phyloP scores from a whole-genome alignment of 2,113 vertebrate genomes.

The Anguilla japonica region DNA sequence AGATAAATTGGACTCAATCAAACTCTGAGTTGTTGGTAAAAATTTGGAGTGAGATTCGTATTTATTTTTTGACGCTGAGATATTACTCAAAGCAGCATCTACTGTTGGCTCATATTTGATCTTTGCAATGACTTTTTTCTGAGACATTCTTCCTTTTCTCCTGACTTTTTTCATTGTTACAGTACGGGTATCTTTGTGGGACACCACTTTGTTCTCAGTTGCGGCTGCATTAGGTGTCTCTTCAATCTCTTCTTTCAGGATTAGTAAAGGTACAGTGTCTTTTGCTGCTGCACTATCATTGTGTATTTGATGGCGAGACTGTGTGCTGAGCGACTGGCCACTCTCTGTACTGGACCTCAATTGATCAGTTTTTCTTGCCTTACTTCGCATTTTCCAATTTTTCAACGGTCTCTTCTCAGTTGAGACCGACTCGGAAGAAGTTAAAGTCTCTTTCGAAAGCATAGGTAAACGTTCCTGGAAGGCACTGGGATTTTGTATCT shows the following conservation, averaged over 20 bases:
- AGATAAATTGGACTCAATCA: neutral
- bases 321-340: neutral
- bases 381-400: constrained; percentile 4
- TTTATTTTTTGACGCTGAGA: neutral
- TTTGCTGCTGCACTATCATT: neutral
- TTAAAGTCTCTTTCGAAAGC: neutral
- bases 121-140: neutral
- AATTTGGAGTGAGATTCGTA: neutral
- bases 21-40: constrained; percentile 1
- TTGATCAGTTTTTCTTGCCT: neutral
- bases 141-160: neutral
- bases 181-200: neutral
- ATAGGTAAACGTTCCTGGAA: neutral
- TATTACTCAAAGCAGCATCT: neutral
- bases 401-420: neutral
- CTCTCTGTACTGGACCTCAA: neutral
- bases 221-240: neutral
- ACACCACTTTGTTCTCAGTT: neutral
- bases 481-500: constrained; percentile 3
- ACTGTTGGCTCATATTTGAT: neutral
- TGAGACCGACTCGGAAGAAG: neutral
- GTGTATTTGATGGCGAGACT: neutral
- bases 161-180: neutral
- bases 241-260: neutral
- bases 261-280: neutral